A percentile compares a stretch with the other conserved stretches of the same genome.
Conservation (phyloP, 2,797 vertebrate genomes). For the Heteromormyrus szaboi region DNA sequence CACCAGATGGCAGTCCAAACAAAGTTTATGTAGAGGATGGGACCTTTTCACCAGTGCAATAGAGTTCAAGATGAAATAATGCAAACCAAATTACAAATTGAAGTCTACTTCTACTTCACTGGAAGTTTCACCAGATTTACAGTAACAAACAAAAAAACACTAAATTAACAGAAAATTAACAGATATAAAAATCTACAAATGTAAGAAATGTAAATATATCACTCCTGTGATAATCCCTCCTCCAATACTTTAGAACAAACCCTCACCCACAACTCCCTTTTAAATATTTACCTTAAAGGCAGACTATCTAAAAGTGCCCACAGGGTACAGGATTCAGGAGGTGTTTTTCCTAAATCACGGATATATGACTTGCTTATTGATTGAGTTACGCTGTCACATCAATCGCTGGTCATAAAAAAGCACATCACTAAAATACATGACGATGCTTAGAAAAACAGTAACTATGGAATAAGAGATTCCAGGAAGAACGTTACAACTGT, state of each 20-base stretch:
- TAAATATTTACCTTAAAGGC: not conserved
- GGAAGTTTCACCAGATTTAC: not conserved
- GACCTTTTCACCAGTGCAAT: not conserved
- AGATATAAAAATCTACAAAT: not conserved
- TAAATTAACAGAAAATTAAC: not conserved
- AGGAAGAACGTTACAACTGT: not conserved
- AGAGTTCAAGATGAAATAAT: not conserved
- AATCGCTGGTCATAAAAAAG: not conserved
- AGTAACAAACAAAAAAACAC: not conserved
- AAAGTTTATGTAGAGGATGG: not conserved
- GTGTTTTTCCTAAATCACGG: not conserved
- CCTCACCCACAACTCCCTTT: not conserved
- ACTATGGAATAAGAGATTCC: not conserved
- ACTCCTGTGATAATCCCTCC: not conserved
- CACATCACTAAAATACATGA: not conserved
- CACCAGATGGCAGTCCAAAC: too few relatives aligned
- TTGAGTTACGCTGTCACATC: not conserved
- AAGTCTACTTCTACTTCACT: not conserved
- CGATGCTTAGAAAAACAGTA: not conserved
- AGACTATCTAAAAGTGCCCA: not conserved
- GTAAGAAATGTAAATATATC: not conserved
- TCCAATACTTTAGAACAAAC: not conserved
- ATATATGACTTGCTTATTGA: not conserved
- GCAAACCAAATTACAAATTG: not conserved
- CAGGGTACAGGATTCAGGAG: not conserved